A percentile compares a stretch with the other conserved stretches of the same genome.
These are phyloP conservation scores for Diachasmimorpha longicaudata DNA, from an alignment of 1,140 invertebrate genomes.

Conservation along the genomic window DNA sequence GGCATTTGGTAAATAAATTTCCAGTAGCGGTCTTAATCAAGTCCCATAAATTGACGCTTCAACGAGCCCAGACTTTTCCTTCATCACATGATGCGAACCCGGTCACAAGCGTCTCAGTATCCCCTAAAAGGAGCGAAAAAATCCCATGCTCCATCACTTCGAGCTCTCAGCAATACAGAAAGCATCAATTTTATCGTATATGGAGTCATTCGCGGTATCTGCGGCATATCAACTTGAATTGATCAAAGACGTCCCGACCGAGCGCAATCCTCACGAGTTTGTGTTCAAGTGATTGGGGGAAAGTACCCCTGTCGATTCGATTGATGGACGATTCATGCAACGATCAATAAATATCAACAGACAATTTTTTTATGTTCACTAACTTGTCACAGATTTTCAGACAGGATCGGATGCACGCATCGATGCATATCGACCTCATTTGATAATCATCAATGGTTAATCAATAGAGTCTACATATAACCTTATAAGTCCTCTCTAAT, in stretches of 20 bases:
- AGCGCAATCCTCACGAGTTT: neutral
- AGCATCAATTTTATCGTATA: neutral
- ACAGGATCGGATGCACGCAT: no score
- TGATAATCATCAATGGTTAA: no score
- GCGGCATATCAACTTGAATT: neutral
- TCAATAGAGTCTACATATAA: no score
- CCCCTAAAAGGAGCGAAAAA: neutral
- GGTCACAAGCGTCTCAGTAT: no score
- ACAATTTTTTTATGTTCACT: no score
- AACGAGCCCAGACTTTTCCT: neutral
- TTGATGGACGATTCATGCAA: constrained; percentile 30
- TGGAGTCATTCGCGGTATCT: neutral
- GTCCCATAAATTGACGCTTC: neutral
- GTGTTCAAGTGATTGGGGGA: neutral
- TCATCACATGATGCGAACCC: no score
- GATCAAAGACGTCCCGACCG: neutral
- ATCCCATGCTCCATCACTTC: no score
- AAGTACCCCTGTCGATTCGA: neutral
- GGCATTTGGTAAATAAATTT: no score
- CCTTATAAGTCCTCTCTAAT: no score
- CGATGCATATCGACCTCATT: no score
- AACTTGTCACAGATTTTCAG: no score
- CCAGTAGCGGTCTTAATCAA: neutral
- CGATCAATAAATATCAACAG: neutral
- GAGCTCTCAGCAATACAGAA: neutral